Percentiles rank a stretch among this genome's conserved stretches.
phyloP scores from a whole-genome alignment of 2,888 invertebrate genomes.

The Netelia melanura region DNA sequence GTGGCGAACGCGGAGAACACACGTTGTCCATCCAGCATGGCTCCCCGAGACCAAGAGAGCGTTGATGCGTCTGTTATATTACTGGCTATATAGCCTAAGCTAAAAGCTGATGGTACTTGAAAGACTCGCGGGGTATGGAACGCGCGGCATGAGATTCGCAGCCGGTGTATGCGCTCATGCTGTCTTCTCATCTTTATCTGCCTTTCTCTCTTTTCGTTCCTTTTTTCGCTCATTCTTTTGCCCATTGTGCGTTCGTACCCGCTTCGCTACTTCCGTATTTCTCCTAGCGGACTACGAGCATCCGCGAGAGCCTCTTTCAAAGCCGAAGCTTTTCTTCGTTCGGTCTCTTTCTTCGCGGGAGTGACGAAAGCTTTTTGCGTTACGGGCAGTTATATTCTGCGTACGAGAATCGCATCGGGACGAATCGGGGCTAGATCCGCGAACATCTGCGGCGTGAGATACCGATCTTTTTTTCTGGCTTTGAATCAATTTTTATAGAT shows the following conservation, averaged over 20 bases:
- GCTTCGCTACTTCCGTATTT: conserved; percentile 57
- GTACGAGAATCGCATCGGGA: too few relatives aligned
- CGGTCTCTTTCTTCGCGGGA: too few relatives aligned
- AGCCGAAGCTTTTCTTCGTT: too few relatives aligned
- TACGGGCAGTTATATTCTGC: too few relatives aligned
- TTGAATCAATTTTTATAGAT: too few relatives aligned
- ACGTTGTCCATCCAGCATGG: conserved; percentile 57
- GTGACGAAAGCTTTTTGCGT: too few relatives aligned
- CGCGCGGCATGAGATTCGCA: conserved; percentile 33
- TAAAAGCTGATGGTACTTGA: conserved; percentile 57
- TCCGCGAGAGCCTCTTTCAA: background rate
- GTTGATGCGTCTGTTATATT: conserved; percentile 48
- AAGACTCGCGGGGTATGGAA: conserved; percentile 45
- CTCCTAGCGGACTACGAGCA: conserved; percentile 52
- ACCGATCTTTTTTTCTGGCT: too few relatives aligned
- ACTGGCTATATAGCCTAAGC: conserved; percentile 1
- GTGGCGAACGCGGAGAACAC: conserved; percentile 68
- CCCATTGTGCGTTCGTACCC: conserved; percentile 33
- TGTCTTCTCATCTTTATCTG: conserved; percentile 21
- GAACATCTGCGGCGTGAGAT: too few relatives aligned
- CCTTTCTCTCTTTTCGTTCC: conserved; percentile 8
- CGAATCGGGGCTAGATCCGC: too few relatives aligned
- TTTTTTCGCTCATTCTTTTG: conserved; percentile 33
- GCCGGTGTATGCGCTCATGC: conserved; percentile 47
- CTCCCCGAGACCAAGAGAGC: conserved; percentile 17